These are phyloP conservation scores for Addax nasomaculatus DNA, from an alignment of 2,113 vertebrate species.

Conservation along the genomic window DNA sequence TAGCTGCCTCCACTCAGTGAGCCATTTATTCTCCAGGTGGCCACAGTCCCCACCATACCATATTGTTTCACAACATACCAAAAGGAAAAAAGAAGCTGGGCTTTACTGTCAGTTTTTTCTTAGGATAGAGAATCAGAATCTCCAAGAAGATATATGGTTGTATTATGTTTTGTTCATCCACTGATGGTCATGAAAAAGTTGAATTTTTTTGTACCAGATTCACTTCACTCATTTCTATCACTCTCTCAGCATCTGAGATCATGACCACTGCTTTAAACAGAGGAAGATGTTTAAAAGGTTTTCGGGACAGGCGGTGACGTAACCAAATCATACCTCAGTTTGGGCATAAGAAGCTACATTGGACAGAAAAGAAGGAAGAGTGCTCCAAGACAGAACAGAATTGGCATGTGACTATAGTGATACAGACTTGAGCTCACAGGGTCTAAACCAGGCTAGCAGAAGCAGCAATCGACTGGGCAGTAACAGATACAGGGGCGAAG, in stretches of 20 bases:
- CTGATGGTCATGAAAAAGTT: background rate
- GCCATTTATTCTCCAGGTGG: background rate
- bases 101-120: background rate
- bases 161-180: background rate
- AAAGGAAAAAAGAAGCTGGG: background rate
- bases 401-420: background rate
- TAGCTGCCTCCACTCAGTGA: background rate
- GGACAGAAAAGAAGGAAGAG: background rate
- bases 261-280: background rate
- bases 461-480: rapidly evolving
- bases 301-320: background rate
- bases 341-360: background rate
- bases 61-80: background rate
- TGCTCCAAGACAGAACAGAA: background rate
- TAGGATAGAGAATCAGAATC: background rate
- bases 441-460: background rate
- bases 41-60: background rate
- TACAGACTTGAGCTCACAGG: background rate
- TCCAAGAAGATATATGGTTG: background rate
- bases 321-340: background rate
- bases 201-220: background rate
- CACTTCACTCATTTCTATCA: background rate
- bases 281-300: background rate
- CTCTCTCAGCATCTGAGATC: background rate
- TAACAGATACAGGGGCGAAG: background rate